Evolutionary conservation across 2,888 invertebrate genomes (phyloP), one percentile per base, ranked within the genome.

Genomic region (Leptinotarsa haldemani): DNA sequence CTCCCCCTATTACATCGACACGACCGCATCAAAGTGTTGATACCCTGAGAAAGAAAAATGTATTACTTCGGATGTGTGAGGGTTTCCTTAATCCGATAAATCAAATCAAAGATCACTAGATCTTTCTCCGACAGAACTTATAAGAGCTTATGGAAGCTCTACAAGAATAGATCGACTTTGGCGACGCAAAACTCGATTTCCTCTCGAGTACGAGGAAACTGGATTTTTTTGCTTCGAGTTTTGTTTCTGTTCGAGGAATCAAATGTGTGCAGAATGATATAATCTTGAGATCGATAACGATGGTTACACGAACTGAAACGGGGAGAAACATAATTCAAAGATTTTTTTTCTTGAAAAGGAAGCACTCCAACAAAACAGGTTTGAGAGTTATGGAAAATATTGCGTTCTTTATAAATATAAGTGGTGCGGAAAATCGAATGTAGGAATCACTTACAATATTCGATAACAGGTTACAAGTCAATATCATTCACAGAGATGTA

Each of bases 41-140:
- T 79, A 77, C 78, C 78, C 76, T 76, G 77, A 81, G 80, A 80
- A 82, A 82, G 81, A 81, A 82, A 81, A 83, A 81, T 81, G 81
- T 81, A 80, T 82, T 83, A 80, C 79, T 75, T 79, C 73, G 77
- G 80, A 80, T 80, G 79, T 79, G 79, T 74, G 77, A 77, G 81
- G 83, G 82, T 76, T 82, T 80, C 82, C 81, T 80, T 84, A 84
- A 85, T 85, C 85, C 84, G 84, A 84, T 85, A 84, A 83, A 84
- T 83, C 84, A 84, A 85, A 85, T 85, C 85, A 85, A 84, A 85
- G 85, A 85, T 84, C 83, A 80, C 79, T 79, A 78, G 79, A 78
- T 78, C 78, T 78, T 71, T 73, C 75, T 76, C 76, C 78, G 76
- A 75, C 78, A 73, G 81, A 79, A 78, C 80, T 80, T 76, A 79